Evolutionary conservation across 1,140 invertebrate genomes (phyloP).

Genomic region (Camponotus pennsylvanicus): DNA sequence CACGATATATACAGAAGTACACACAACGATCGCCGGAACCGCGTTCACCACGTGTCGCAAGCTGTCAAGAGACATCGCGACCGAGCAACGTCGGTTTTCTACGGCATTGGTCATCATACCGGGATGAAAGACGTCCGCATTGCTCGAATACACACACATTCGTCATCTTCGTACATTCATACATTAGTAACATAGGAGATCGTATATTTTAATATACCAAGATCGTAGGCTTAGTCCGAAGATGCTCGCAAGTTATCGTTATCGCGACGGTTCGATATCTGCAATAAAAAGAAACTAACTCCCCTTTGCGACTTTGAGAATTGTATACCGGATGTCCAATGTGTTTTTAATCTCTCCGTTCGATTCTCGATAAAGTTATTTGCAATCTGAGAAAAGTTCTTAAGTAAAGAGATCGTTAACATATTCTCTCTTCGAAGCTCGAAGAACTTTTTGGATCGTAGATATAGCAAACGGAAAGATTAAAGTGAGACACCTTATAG

Average conservation of each 20-base stretch:
- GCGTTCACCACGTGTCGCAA: slow-evolving; percentile 25
- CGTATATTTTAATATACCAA: slow-evolving; percentile 21
- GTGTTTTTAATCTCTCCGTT: slow-evolving; percentile 15
- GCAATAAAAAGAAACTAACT: slow-evolving; percentile 21
- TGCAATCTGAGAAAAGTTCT: not conserved
- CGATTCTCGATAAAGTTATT: not conserved
- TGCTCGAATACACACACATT: not conserved
- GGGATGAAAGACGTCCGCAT: not conserved
- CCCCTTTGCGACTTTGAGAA: not conserved
- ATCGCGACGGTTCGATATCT: slow-evolving; percentile 37
- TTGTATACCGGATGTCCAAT: not conserved
- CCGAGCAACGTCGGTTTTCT: not conserved
- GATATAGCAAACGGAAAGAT: not conserved
- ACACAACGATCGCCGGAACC: not conserved
- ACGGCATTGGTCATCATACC: slow-evolving; percentile 2
- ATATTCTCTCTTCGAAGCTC: not conserved
- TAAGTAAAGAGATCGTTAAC: too few species aligned
- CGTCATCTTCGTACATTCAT: not conserved
- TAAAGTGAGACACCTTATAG: slow-evolving; percentile 1
- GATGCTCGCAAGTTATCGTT: slow-evolving; percentile 36
- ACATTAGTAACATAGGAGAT: not conserved
- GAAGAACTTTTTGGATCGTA: not conserved
- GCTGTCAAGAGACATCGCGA: slow-evolving; percentile 21
- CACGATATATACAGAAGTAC: slow-evolving; percentile 12
- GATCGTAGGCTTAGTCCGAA: slow-evolving; percentile 2